phyloP scores from a whole-genome alignment of 1,140 invertebrate species.

The Latrodectus geometricus region DNA sequence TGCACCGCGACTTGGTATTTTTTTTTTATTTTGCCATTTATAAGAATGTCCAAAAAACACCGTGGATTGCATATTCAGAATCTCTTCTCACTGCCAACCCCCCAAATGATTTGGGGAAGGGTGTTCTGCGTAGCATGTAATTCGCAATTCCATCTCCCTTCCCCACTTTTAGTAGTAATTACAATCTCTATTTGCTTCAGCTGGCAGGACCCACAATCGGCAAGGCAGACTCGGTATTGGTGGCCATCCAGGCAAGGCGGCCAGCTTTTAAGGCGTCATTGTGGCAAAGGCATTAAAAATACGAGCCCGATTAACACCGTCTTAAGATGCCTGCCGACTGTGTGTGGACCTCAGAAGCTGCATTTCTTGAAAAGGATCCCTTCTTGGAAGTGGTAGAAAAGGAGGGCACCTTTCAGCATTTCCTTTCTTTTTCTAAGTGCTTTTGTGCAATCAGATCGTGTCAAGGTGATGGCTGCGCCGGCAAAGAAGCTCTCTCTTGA shows the following conservation, averaged over 20 bases:
- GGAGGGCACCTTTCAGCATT: slow-evolving; percentile 13
- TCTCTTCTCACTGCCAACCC: not conserved
- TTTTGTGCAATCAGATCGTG: slow-evolving; percentile 30
- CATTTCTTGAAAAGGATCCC: not conserved
- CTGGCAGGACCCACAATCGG: slow-evolving; percentile 14
- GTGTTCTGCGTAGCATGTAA: slow-evolving; percentile 50
- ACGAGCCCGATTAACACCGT: slow-evolving; percentile 48
- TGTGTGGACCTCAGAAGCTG: not conserved
- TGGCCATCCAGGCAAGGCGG: slow-evolving; percentile 24
- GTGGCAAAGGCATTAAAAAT: slow-evolving; percentile 38
- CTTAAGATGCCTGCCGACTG: slow-evolving; percentile 23
- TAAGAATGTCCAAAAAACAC: slow-evolving; percentile 20
- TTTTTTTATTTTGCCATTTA: too few relatives aligned
- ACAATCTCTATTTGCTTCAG: slow-evolving; percentile 17
- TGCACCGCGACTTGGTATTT: not conserved
- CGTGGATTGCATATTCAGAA: slow-evolving; percentile 21
- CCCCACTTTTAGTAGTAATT: slow-evolving; percentile 52
- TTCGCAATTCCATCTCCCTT: slow-evolving; percentile 34
- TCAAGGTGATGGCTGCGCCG: not conserved
- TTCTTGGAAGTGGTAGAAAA: slow-evolving; percentile 20
- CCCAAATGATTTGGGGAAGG: slow-evolving; percentile 1
- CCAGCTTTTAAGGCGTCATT: slow-evolving; percentile 46
- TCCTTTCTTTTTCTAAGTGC: slow-evolving; percentile 26
- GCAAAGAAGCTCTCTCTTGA: not conserved
- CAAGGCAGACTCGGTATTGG: slow-evolving; percentile 34